These are phyloP conservation scores for Carassius carassius DNA, from an alignment of 2,113 vertebrate species.

Conservation along the genomic window DNA sequence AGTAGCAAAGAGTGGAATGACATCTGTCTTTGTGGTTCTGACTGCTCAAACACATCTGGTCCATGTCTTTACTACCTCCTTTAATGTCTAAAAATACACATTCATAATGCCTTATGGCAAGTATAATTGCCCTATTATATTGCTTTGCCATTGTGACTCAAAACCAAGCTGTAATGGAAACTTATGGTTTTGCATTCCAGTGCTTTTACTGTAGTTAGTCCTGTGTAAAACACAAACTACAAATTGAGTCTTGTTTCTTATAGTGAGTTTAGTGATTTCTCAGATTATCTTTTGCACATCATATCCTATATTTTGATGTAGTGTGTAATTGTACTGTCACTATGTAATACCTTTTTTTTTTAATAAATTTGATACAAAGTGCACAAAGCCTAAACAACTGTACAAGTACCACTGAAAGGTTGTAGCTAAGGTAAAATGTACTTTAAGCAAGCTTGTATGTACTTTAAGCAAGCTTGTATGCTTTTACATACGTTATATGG, in stretches of 20 bases:
- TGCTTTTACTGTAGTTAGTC: neutral
- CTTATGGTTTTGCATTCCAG: conserved; percentile 27
- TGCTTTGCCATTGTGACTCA: conserved; percentile 6
- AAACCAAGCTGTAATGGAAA: conserved; percentile 31
- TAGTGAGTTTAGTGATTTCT: conserved; percentile 8
- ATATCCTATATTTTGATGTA: neutral
- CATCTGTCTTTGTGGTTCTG: conserved; percentile 20
- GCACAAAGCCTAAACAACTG: neutral
- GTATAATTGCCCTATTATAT: neutral
- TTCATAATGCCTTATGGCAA: neutral
- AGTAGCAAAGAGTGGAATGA: conserved; percentile 26
- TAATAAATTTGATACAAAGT: neutral
- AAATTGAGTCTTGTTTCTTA: neutral
- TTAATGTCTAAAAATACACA: conserved; percentile 32
- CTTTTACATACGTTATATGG: no score
- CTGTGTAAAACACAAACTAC: neutral
- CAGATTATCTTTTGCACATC: neutral
- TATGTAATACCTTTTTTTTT: neutral
- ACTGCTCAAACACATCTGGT: conserved; percentile 6
- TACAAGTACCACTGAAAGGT: neutral
- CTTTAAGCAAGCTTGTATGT: neutral
- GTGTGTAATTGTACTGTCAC: neutral
- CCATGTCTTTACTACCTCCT: conserved; percentile 21
- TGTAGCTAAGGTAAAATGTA: neutral
- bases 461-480: neutral